Conservation (phyloP, 2,888 invertebrate genomes). For the Chrysodeixis includens region DNA sequence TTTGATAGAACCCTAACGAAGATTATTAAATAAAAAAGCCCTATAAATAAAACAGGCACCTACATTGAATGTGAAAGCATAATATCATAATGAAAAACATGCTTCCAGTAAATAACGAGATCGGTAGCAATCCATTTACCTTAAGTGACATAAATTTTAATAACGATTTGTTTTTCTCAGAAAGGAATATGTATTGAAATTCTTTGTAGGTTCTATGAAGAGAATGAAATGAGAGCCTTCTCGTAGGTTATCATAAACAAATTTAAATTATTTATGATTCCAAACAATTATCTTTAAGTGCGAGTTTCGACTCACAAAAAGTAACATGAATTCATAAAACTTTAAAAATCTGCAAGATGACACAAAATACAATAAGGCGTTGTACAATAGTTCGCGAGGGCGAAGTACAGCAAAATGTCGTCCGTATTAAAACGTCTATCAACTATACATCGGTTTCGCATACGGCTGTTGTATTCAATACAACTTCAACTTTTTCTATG, state of each 20-base stretch:
- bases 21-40: background rate
- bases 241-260: background rate
- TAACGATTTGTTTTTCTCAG: constrained; percentile 4
- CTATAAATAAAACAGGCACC: background rate
- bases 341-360: no score
- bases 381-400: no score
- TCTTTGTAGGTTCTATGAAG: background rate
- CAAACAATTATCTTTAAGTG: background rate
- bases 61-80: background rate
- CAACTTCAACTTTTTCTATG: no score
- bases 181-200: background rate
- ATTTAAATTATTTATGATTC: background rate
- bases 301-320: background rate
- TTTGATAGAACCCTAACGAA: background rate
- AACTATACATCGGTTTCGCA: no score
- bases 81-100: background rate
- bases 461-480: no score
- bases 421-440: no score
- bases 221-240: background rate
- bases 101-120: background rate
- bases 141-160: constrained; percentile 6
- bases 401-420: no score
- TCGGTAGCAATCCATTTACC: constrained; percentile 5
- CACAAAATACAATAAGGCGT: no score
- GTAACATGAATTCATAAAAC: background rate